Evolutionary conservation across 2,888 invertebrate species (phyloP).

Genomic region (Rhaphigaster nebulosa): DNA sequence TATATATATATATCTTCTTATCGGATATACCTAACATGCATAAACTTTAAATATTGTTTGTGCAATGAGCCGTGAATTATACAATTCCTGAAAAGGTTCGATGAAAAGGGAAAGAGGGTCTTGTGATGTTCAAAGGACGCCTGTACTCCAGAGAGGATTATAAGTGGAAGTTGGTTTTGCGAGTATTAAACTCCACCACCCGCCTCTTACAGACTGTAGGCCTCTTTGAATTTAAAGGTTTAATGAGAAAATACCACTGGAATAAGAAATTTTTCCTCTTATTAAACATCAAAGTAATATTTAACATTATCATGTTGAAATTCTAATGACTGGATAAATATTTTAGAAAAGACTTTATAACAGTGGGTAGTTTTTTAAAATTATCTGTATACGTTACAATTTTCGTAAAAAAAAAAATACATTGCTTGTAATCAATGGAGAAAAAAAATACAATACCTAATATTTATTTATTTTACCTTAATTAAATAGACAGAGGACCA

Average conservation of each 20-base stretch:
- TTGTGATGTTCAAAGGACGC: background rate
- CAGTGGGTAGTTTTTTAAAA: too few species aligned
- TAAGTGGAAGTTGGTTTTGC: background rate
- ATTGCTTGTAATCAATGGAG: too few species aligned
- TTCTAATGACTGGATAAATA: too few species aligned
- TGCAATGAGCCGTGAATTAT: background rate
- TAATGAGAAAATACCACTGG: background rate
- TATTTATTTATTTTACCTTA: too few species aligned
- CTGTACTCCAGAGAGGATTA: background rate
- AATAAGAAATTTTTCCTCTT: background rate
- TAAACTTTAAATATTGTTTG: background rate
- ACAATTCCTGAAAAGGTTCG: background rate
- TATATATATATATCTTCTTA: background rate
- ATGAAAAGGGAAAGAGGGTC: background rate
- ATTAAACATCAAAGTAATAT: background rate
- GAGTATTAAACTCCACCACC: background rate
- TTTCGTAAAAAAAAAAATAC: too few species aligned
- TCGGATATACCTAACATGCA: background rate
- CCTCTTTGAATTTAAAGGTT: background rate
- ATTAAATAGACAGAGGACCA: too few species aligned
- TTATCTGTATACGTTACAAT: too few species aligned
- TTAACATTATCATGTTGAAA: background rate
- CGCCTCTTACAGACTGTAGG: background rate
- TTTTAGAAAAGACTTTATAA: too few species aligned
- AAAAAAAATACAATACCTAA: too few species aligned